Base-by-base conservation (phyloP, 64 coral and sea anemone genomes). In the Stichodactyla mertensii region DNA sequence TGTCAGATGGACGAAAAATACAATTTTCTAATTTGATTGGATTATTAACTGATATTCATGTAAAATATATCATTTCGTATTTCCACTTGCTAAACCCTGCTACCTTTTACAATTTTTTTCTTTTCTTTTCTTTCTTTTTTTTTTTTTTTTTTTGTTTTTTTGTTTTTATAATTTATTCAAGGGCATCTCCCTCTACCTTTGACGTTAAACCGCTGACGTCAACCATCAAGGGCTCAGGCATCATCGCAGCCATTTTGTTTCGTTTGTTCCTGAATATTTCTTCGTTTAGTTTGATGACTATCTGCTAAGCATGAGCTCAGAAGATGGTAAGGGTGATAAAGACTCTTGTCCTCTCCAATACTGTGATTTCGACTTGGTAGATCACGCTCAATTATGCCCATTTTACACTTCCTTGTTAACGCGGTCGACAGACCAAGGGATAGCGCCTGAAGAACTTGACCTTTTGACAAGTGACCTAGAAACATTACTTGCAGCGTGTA, bases 401-500 rank as follows among this genome's bases (percentile, higher is more conserved):
- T 93, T 94, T 64, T 99, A 91, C 59, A 90, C 90, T 16, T 95
- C 93, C 74, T 83, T 99, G 80, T 85, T 99, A 71, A 98, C 89
- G 54, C 84, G 90, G 52, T 87, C 78, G 36, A 57, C 71, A 18
- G 95, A 98, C 20, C 89, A 98, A 85, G 89, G 89, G 13, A 91
- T 93, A 18, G 86, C 81, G 14, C 88, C 88, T 0, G 97, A 99
- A 26, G 97, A 99, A 11, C 90, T 99, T n/a, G 90, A 94, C 74
- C 87, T 99, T 84, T 86, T 99, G 83, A 91, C 91, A 88, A 99
- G 97, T 57, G 97, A 99, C 83, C 91, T 99, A 18, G 97, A 99
- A 99, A 99, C 97, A 10, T 77, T 99, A 10, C 86, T 99, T 16
- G 97, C 97, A 0, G 91, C 90, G 8, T 93, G 89, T 60, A 99